Percentiles rank a stretch among this genome's conserved stretches.
phyloP scores from a whole-genome alignment of 2,113 vertebrate genomes.

The Vulpes ferrilata region DNA sequence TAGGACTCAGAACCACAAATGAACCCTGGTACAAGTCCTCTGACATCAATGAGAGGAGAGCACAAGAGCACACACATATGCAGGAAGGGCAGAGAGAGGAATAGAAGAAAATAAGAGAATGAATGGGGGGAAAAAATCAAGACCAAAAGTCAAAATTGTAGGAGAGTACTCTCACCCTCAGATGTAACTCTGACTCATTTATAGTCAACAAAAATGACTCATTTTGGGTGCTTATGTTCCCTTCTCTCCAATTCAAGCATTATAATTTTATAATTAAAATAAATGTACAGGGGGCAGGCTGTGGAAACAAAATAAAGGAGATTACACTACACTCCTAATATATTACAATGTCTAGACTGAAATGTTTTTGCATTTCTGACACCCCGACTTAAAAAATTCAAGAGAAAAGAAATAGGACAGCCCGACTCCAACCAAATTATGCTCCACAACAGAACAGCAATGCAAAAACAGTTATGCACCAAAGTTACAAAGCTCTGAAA shows the following conservation, averaged over 20 bases:
- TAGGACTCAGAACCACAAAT: neutral
- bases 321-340: neutral
- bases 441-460: constrained; percentile 8
- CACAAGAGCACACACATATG: neutral
- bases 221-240: neutral
- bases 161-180: constrained; percentile 6
- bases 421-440: constrained; percentile 19
- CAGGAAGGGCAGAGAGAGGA: neutral
- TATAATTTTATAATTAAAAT: constrained; percentile 63
- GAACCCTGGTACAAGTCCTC: neutral
- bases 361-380: constrained; percentile 49
- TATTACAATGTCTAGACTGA: neutral
- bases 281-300: neutral
- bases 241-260: constrained; percentile 28
- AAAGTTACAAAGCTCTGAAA: constrained; percentile 28
- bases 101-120: neutral
- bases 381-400: constrained; percentile 59
- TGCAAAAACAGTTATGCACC: constrained; percentile 47
- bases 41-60: neutral
- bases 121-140: neutral
- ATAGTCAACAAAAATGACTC: constrained; percentile 62
- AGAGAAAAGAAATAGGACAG: constrained; percentile 53
- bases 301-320: neutral
- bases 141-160: constrained; percentile 59
- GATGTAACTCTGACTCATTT: constrained; percentile 63